Base-by-base conservation (phyloP, 2,888 invertebrate species). In the Serrognathus titanus region DNA sequence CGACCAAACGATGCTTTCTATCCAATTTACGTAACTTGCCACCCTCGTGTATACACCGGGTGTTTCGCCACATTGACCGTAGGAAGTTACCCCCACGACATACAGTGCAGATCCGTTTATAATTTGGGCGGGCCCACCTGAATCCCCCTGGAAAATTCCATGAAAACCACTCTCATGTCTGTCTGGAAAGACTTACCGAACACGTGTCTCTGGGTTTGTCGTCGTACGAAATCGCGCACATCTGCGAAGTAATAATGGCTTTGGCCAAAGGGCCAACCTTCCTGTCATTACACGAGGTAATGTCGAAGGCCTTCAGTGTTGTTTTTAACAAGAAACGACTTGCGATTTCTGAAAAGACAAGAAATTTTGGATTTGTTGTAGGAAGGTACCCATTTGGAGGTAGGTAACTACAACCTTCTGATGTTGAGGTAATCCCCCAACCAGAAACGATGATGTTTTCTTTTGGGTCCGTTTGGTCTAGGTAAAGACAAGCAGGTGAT, bases 51-150 rank as follows among this genome's bases (percentile, higher is more conserved):
- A 78, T 7, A 78, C 69, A 7, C 75, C 75, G 3, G 77, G 76
- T 36, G 70, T 67, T 3, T 70, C 77, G 61, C 78, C 77, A 24
- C 69, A 68, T 48, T 69, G 69, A 10, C 78, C 78, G 60, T 72
- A 76, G 12, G 78, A 77, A 3, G 43, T 43, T 2, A 43, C 43
- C 10, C 43, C 43, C 9, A 43, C 43, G 8, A 69, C 58, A 38
- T 52, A 64, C 43, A 63, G 66, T 7, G 50, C 36, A 0, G 36
- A 46, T n/a, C 37, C 45, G 12, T 52, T 31, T 51, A 64, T 63
- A 3, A 74, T 62, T 62, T 75, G 73, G 13, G 83, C 69, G 0
- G 83, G 83, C 4, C 83, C 82, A 10, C 84, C 84, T 46, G 81
- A 81, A 71, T 83, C 83, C 16, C 83, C 83, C 81, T 81, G 62